Percentiles rank a stretch among this genome's conserved stretches.
These are phyloP conservation scores for Synanthedon formicaeformis DNA, from an alignment of 2,888 invertebrate genomes.

Conservation along the genomic window DNA sequence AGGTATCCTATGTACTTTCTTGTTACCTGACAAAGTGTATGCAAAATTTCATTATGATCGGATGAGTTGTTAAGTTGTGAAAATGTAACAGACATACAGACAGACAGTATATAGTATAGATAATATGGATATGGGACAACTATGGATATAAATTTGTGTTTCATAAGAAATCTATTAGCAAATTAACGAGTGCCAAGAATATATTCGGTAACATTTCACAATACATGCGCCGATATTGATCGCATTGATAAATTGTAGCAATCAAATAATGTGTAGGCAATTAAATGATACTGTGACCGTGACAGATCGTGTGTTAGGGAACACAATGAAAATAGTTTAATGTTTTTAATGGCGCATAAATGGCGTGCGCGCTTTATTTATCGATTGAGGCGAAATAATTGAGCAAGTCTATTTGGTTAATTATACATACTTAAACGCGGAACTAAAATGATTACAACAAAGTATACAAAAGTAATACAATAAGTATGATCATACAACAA, in stretches of 20 bases:
- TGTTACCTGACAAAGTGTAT: no score
- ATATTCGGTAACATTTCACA: background rate
- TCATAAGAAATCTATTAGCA: no score
- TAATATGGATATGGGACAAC: no score
- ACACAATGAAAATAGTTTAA: slow-evolving; percentile 9
- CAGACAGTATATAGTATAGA: no score
- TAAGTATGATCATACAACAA: no score
- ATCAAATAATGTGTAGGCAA: background rate
- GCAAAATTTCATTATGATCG: no score
- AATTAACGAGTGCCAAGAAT: background rate
- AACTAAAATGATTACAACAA: background rate
- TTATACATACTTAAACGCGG: background rate
- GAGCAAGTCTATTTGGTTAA: background rate
- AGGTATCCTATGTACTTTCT: no score
- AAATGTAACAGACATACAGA: no score
- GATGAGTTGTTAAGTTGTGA: no score
- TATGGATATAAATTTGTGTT: no score
- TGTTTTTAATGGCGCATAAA: slow-evolving; percentile 3
- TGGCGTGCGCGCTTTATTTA: background rate
- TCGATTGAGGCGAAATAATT: background rate
- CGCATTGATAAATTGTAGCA: background rate
- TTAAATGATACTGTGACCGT: slow-evolving; percentile 2
- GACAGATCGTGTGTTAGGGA: slow-evolving; percentile 7
- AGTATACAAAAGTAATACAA: no score
- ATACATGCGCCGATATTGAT: background rate